Base-by-base conservation (phyloP, 2,113 vertebrate species). In the Cyprinodon tularosa region DNA sequence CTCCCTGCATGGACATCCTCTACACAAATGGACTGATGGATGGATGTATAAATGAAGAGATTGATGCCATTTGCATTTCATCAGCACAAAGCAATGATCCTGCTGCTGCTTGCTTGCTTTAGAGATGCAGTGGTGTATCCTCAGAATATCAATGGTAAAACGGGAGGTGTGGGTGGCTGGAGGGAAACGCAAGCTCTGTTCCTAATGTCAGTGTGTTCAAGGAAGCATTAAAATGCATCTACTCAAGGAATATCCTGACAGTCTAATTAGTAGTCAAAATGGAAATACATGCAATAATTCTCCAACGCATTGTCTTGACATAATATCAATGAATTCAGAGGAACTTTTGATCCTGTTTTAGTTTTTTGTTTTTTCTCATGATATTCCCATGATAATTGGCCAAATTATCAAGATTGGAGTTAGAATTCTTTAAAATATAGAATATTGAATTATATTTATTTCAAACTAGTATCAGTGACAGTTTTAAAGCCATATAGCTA, bases 31-130 rank as follows among this genome's bases (percentile, higher is more conserved):
- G 37, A 39, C 29, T 63, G 42, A 68, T 62, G 73, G 13, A 61
- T 38, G 71, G 57, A 42, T 79, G 76, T 80, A 81, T 84, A 76
- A 66, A 71, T 80, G 68, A 61, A 50, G 77, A 75, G 79, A 81
- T 87, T 75, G 66, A 68, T 76, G 80, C 17, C 57, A 85, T 86
- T 82, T 78, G 71, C 82, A 84, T 88, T 62, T 77, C 66, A 90
- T 86, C 76, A 85, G 62, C 69, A 76, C 71, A 38, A 76, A 72
- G 50, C 59, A 70, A 13, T 48, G 66, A 81, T 76, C 71, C 71
- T 36, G 22, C 68, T 48, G 66, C 74, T 57, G 48, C 67, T 29
- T 60, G 76, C 71, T 61, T 38, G 59, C 71, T 78, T 36, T 78
- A 17, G 44, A 73, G 62, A 74, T 79, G 71, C 59, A 47, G 62